Evolutionary conservation across 2,113 vertebrate genomes (phyloP), one percentile per base, ranked within the genome.

Genomic region (Triplophysa siluroides): DNA sequence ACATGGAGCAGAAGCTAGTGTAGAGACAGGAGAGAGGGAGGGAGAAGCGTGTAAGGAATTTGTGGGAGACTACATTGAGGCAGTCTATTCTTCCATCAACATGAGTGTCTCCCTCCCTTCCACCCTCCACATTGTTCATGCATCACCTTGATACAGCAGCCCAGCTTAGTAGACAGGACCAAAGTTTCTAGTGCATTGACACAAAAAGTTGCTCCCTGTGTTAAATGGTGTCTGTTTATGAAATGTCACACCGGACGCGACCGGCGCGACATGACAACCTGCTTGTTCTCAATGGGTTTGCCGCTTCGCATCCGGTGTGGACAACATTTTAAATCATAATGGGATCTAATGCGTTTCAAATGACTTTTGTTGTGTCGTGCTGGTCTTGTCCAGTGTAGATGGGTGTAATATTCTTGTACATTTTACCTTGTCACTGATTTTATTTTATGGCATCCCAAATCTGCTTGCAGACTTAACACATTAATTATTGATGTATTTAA

Each of bases 1-100:
- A 23, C 19, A 62, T 21, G 29, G 41, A 61, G 72, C 43, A 43
- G 4, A 43, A 45, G 8, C 14, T 47, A 61, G 14, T 33, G 33
- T 33, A 12, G 61, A 83, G 23, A 26, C 19, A 8, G 9, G 71
- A 41, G 50, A 62, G 13, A 58, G 50, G 54, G 43, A 62, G 70
- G 58, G 38, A 64, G 41, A 41, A 62, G 81, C 38, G 84, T 81
- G 78, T 80, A 68, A 90, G 94, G 94, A 95, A 96, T 97, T 95
- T 92, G 95, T 92, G 94, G 94, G 94, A 95, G 94, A 92, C 88
- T 87, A 83, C 83, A 88, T 85, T 87, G 88, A 88, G 89, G 85
- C 88, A 72, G 84, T 85, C 76, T 77, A 78, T 88, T 88, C 60
- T 78, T 79, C 66, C 77, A 78, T 81, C 85, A 77, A 38, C 54